Base-by-base conservation (phyloP, 92 coral and sea anemone genomes). In the Palythoa caribaeorum region DNA sequence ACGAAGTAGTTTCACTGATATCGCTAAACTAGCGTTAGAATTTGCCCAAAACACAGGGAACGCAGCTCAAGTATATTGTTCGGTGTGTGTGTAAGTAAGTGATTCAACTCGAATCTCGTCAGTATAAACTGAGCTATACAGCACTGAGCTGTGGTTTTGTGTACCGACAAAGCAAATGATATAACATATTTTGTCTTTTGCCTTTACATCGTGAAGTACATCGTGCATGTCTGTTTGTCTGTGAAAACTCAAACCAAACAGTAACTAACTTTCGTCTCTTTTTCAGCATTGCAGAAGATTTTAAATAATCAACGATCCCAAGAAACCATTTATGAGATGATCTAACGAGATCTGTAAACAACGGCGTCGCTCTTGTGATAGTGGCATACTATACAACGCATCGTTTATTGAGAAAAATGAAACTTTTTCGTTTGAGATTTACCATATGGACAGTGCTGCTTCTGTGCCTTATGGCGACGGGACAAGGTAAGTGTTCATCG, bases 221-320 rank as follows among this genome's bases (percentile, higher is more conserved):
- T 3, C 6, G 37, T 17, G 15, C 6, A 11, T 35, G 6, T 63
- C 10, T 17, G 15, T 55, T 55, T 55, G 70, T 63, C 48, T 48
- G 54, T 5, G 17, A 76, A 47, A 37, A 19, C 38, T 76, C 15
- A 19, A 6, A 76, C 48, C 79, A 44, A 62, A 6, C 13, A 76
- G 59, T 50, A 79, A 79, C 38, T 60, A 62, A 62, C 39, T 79
- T 79, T 79, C 84, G 16, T 55, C 10, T 69, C 21, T 79, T 79
- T 79, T 78, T 20, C 54, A 79, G 84, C n/a, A 39, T 65, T 37
- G 35, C 72, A 37, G 71, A 79, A 79, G 83, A 47, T 66, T 53
- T 38, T 79, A 59, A 60, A 51, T 17, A 12, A 54, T 8, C 47
- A 79, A 60, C 14, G 9, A 79, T 62, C 52, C 37, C 6, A 35